phyloP scores from a whole-genome alignment of 2,888 invertebrate species.

The Drepana falcataria region DNA sequence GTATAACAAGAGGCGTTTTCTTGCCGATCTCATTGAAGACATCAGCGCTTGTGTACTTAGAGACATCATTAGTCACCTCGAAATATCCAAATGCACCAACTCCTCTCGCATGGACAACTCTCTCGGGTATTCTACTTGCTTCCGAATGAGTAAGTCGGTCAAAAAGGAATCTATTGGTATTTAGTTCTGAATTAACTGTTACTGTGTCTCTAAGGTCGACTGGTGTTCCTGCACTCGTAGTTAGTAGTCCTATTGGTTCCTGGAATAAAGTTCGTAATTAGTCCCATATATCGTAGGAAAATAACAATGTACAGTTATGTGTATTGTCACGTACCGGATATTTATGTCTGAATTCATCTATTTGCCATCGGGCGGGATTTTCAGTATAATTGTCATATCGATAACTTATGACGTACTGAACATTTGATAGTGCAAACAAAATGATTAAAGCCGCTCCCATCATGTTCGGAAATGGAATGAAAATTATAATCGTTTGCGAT shows the following conservation, averaged over 20 bases:
- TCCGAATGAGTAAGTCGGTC: slow-evolving; percentile 37
- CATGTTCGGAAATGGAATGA: slow-evolving; percentile 1
- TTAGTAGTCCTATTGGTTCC: slow-evolving; percentile 76
- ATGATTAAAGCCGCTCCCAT: neutral
- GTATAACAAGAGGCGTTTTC: slow-evolving; percentile 84
- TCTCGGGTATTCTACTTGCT: slow-evolving; percentile 92
- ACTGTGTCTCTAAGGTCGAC: slow-evolving; percentile 83
- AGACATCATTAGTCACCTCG: slow-evolving; percentile 89
- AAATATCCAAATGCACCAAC: slow-evolving; percentile 92
- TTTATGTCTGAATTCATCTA: slow-evolving; percentile 35
- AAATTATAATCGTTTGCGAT: neutral
- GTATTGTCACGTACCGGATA: slow-evolving; percentile 29
- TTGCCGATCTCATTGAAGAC: slow-evolving; percentile 86
- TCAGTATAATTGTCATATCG: slow-evolving; percentile 17
- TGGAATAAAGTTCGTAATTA: slow-evolving; percentile 19
- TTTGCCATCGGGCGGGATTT: slow-evolving; percentile 28
- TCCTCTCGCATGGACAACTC: slow-evolving; percentile 94
- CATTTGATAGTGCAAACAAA: neutral
- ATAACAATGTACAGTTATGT: neutral
- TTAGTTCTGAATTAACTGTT: slow-evolving; percentile 83
- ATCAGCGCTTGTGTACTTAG: slow-evolving; percentile 85
- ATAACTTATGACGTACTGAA: slow-evolving; percentile 6
- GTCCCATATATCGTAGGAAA: no score
- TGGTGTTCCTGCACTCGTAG: slow-evolving; percentile 87
- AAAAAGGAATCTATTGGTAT: slow-evolving; percentile 26